These are phyloP conservation scores for Desmodus rotundus DNA, from an alignment of 2,113 vertebrate species.

Conservation along the genomic window DNA sequence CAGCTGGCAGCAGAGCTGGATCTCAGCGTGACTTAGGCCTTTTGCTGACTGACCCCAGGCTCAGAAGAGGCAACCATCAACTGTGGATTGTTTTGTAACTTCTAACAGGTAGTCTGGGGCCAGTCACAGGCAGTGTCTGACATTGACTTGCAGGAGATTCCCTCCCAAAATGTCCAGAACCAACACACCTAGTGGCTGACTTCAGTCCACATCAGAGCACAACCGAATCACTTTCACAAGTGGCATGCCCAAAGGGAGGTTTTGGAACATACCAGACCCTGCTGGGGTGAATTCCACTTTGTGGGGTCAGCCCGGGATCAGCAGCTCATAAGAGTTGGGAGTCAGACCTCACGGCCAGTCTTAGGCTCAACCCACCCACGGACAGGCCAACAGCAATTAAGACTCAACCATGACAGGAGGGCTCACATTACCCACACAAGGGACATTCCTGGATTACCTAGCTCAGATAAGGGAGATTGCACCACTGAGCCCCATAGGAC, in stretches of 20 bases:
- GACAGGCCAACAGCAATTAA: background rate
- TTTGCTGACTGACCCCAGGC: background rate
- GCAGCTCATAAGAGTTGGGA: background rate
- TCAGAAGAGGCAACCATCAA: background rate
- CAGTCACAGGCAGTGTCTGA: background rate
- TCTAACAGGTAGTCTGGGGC: background rate
- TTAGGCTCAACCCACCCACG: background rate
- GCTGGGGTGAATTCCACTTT: background rate
- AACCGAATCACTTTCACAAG: background rate
- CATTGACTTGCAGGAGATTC: background rate
- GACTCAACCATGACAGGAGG: background rate
- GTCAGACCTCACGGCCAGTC: background rate
- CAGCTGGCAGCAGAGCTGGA: background rate
- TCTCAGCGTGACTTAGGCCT: background rate
- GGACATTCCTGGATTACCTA: background rate
- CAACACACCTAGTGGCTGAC: background rate
- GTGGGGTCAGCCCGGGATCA: background rate
- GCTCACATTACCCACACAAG: background rate
- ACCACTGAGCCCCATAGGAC: background rate
- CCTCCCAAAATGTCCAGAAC: background rate
- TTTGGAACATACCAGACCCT: background rate
- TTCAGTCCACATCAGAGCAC: background rate
- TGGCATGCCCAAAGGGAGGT: background rate
- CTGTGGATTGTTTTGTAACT: background rate
- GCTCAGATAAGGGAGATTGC: background rate